These are phyloP conservation scores for Molossus alvarezi DNA, from an alignment of 2,797 vertebrate genomes.

Conservation along the genomic window DNA sequence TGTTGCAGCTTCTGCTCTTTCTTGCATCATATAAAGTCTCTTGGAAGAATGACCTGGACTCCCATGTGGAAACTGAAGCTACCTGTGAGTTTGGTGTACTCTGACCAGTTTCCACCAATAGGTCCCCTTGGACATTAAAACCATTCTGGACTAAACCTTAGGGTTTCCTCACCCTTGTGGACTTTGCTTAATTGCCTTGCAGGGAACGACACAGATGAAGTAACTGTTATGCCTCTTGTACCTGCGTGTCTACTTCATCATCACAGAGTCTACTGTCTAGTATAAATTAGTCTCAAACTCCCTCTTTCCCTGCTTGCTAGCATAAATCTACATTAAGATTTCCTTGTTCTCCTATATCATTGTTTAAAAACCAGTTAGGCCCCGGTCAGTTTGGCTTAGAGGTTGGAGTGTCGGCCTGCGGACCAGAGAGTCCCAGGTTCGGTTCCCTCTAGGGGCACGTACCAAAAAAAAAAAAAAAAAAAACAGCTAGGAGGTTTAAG, in stretches of 20 bases:
- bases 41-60: slow-evolving; percentile 27
- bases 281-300: background rate
- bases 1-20: slow-evolving; percentile 22
- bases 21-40: slow-evolving; percentile 61
- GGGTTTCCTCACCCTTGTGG: background rate
- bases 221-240: background rate
- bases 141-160: slow-evolving; percentile 5
- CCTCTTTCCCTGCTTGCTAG: background rate
- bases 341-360: background rate
- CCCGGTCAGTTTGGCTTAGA: no score
- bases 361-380: background rate
- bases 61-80: background rate
- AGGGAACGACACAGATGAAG: background rate
- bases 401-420: no score
- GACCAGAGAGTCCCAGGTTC: no score
- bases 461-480: background rate
- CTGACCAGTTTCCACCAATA: slow-evolving; percentile 11
- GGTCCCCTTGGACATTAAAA: background rate
- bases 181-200: slow-evolving; percentile 3
- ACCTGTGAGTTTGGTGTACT: background rate
- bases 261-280: background rate
- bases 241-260: background rate
- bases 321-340: background rate
- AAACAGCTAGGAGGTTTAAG: background rate
- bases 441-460: no score